Base-by-base conservation (phyloP, 2,888 invertebrate species). In the Mesopsocus fuscifrons region DNA sequence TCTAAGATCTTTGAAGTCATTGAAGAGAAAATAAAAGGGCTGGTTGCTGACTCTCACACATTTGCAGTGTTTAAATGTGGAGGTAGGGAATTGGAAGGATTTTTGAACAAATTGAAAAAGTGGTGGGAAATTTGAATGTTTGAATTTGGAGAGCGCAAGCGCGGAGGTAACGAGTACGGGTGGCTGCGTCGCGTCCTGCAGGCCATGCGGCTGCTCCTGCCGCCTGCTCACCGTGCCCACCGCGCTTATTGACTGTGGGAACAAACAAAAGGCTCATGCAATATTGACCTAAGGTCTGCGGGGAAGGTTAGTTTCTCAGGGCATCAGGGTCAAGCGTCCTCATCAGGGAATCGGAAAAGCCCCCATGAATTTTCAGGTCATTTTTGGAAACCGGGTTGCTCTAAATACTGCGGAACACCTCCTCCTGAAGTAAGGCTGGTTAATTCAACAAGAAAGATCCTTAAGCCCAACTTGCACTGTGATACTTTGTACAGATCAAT, bases 341-440 rank as follows among this genome's bases (percentile, higher is more conserved):
- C 26, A 11, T 26, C 8, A 26, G 11, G 26, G 26, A 11, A 26
- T 35, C 21, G 34, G 33, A 46, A 44, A 62, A 63, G 65, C 64
- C 65, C 65, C 16, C 63, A 64, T 64, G 63, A 26, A 26, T 9
- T 9, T 26, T 26, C 11, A 26, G n/a, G n/a, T n/a, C n/a, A n/a
- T n/a, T n/a, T n/a, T n/a, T n/a, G n/a, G n/a, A n/a, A n/a, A n/a
- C n/a, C n/a, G n/a, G n/a, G n/a, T n/a, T n/a, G n/a, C n/a, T n/a
- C n/a, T n/a, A n/a, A n/a, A n/a, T n/a, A n/a, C 38, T 38, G 20
- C 38, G 16, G 38, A 38, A 38, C 38, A 38, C 38, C 38, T 38
- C 38, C 38, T 38, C 38, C 20, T 38, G n/a, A 18, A 11, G 6
- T 26, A 9, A 9, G 26, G 26, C 11, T 26, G 11, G 11, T 26